A percentile compares a stretch with the other conserved stretches of the same genome.
Evolutionary conservation across 53 echinoderm and acorn worm genomes (phyloP).

Genomic region (Mesocentrotus franciscanus): DNA sequence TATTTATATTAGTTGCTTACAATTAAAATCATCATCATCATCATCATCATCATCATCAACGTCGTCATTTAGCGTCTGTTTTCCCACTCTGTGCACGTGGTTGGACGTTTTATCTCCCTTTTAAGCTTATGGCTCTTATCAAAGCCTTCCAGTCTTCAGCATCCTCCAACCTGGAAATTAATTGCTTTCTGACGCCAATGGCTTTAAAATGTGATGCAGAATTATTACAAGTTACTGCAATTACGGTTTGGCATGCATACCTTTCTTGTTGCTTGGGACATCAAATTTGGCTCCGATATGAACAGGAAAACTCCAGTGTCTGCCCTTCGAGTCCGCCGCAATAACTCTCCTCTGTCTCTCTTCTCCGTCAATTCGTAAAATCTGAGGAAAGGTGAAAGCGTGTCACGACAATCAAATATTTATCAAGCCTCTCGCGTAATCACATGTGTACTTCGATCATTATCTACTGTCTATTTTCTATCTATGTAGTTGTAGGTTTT

Average conservation of each 20-base stretch:
- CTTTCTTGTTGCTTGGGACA: constrained; percentile 56
- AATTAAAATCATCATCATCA: too few relatives aligned
- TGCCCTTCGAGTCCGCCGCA: constrained; percentile 41
- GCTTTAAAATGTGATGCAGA: background rate
- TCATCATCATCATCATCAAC: too few relatives aligned
- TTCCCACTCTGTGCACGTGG: too few relatives aligned
- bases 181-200: too few relatives aligned
- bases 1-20: too few relatives aligned
- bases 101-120: too few relatives aligned
- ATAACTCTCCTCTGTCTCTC: constrained; percentile 55
- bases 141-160: too few relatives aligned
- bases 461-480: background rate
- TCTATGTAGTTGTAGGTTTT: background rate
- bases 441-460: background rate
- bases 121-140: too few relatives aligned
- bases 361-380: constrained; percentile 49
- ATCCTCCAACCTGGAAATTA: too few relatives aligned
- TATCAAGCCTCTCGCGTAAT: background rate
- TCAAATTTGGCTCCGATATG: constrained; percentile 63
- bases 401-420: background rate
- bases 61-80: too few relatives aligned
- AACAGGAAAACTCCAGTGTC: constrained; percentile 66
- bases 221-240: background rate
- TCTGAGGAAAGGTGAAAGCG: constrained; percentile 9
- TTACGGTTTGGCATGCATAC: background rate